Evolutionary conservation across 2,888 invertebrate species (phyloP), one percentile per base, ranked within the genome.

Genomic region (Pollenia amentaria): DNA sequence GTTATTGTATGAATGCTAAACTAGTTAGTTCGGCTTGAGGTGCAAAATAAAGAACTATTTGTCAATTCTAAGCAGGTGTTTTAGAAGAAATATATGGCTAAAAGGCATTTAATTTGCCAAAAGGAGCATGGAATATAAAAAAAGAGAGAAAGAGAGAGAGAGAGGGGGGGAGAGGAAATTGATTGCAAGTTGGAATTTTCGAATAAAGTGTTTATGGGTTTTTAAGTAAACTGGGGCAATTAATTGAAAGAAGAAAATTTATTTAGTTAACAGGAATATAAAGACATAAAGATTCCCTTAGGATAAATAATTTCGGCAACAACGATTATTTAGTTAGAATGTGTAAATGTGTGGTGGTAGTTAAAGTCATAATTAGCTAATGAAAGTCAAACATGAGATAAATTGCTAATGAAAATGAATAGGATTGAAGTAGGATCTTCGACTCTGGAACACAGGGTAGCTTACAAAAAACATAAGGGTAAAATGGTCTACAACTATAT

Each of bases 51-150:
- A 72, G n/a, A 85, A 80, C 73, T 82, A 78, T 78, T 85, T 85
- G 67, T 82, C 72, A 62, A 85, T 85, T 85, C 82, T 18, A 60
- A 86, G 78, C 85, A 86, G 85, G 85, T 86, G 78, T 69, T 86
- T 65, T 77, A 60, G 11, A 44, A 16, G 72, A 64, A 65, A 69
- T 16, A 83, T 42, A 69, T 69, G 14, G 42, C 75, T 64, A 62
- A 62, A 69, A 76, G 77, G 40, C 21, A 82, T 67, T 72, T 77
- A 51, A 77, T 72, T 85, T 85, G 40, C 67, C 65, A 62, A 64
- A n/a, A 10, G 18, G n/a, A 16, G 18, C 10, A 79, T 7, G 7
- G 18, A 51, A 12, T 44, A 14, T 14, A 46, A 3, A 60, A 16
- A 6, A 11, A 60, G 10, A 38, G 6, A 40, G 0, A 11, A 14